A percentile compares a stretch with the other conserved stretches of the same genome.
Evolutionary conservation across 2,888 invertebrate genomes (phyloP).

Genomic region (Helleia helle): DNA sequence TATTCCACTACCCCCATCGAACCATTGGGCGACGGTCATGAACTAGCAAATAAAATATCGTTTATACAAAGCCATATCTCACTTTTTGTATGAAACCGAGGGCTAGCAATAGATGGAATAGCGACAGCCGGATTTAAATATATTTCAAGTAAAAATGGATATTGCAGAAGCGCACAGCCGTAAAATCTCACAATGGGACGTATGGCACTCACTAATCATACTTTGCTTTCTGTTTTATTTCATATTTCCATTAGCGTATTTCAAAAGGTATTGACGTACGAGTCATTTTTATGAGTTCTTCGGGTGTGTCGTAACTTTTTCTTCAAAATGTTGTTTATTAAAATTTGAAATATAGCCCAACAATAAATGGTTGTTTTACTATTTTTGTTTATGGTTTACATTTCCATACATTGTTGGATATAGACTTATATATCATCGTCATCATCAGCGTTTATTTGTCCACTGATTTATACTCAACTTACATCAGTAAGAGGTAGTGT

Average conservation of each 20-base stretch:
- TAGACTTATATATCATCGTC: too few relatives aligned
- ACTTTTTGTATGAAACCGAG: conserved; percentile 3
- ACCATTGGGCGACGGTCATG: neutral
- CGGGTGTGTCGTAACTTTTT: conserved; percentile 40
- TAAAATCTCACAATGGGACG: conserved; percentile 64
- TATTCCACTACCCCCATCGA: too few relatives aligned
- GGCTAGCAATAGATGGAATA: conserved; percentile 6
- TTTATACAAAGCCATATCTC: conserved; percentile 1
- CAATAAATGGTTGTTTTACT: neutral
- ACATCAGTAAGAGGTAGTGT: too few relatives aligned
- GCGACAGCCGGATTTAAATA: conserved; percentile 31
- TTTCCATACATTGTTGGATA: neutral
- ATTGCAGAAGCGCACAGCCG: conserved; percentile 44
- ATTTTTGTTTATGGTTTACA: neutral
- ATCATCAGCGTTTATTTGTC: too few relatives aligned
- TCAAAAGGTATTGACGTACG: conserved; percentile 73
- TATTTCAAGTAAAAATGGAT: conserved; percentile 49
- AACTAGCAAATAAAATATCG: neutral
- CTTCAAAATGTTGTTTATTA: conserved; percentile 2
- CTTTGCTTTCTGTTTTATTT: conserved; percentile 74
- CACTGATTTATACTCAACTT: too few relatives aligned
- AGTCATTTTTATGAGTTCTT: conserved; percentile 69
- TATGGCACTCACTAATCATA: conserved; percentile 70
- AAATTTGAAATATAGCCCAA: neutral
- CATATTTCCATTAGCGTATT: conserved; percentile 73